These are phyloP conservation scores for Sinocyclocheilus anshuiensis DNA, from an alignment of 2,113 vertebrate genomes.

Conservation along the genomic window DNA sequence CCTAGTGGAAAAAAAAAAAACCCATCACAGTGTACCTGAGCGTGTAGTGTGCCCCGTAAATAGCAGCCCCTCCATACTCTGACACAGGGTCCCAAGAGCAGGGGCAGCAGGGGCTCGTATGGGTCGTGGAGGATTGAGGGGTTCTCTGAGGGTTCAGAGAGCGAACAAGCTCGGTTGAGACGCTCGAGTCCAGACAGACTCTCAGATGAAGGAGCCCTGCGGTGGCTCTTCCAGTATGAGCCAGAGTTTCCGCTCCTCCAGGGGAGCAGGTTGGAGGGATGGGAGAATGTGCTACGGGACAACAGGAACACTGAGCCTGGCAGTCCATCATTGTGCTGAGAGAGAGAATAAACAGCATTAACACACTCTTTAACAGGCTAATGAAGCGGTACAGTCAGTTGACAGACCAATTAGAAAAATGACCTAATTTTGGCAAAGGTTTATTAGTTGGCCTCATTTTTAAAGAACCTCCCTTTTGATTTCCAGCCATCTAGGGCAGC, in stretches of 20 bases:
- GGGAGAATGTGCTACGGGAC: slow-evolving; percentile 79
- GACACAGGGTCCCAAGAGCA: slow-evolving; percentile 81
- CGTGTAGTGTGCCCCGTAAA: slow-evolving; percentile 83
- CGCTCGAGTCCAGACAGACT: slow-evolving; percentile 77
- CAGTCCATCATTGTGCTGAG: slow-evolving; percentile 60
- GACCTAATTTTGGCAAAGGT: slow-evolving; percentile 46
- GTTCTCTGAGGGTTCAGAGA: slow-evolving; percentile 56
- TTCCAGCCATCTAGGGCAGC: slow-evolving; percentile 43
- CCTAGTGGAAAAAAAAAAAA: neutral
- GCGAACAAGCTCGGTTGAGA: slow-evolving; percentile 66
- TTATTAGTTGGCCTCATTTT: slow-evolving; percentile 50
- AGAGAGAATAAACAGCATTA: neutral
- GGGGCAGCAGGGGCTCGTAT: slow-evolving; percentile 79
- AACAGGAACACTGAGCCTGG: slow-evolving; percentile 77
- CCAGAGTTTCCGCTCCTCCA: slow-evolving; percentile 78
- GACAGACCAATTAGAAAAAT: slow-evolving; percentile 45
- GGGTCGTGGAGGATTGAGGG: slow-evolving; percentile 56
- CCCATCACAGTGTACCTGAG: slow-evolving; percentile 74
- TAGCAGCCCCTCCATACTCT: slow-evolving; percentile 89
- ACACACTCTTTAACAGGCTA: slow-evolving; percentile 33
- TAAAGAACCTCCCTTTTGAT: slow-evolving; percentile 32
- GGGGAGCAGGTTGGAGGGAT: slow-evolving; percentile 82
- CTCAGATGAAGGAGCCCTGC: slow-evolving; percentile 77
- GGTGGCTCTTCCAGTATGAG: slow-evolving; percentile 73
- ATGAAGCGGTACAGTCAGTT: slow-evolving; percentile 42